These are phyloP conservation scores for Rhabdornis inornatus DNA, from an alignment of 2,113 vertebrate species.

Conservation along the genomic window DNA sequence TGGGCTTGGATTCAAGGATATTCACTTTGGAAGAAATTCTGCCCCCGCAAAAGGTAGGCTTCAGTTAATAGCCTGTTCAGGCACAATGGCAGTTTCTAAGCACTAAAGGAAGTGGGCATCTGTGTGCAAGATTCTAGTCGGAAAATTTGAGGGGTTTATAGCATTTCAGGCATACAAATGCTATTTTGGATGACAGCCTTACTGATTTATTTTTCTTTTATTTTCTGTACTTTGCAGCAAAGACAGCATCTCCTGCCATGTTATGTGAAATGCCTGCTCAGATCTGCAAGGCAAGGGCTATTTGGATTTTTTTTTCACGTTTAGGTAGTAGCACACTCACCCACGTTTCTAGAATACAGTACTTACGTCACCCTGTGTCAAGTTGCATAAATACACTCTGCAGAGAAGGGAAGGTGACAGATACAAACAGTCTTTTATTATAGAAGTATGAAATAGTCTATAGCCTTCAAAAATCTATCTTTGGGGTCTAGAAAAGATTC, in stretches of 20 bases:
- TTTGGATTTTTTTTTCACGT: not conserved
- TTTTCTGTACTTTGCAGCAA: not conserved
- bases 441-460: not conserved
- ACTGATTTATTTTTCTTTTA: not conserved
- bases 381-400: not conserved
- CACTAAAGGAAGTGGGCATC: not conserved
- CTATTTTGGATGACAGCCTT: not conserved
- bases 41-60: accelerated
- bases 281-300: not conserved
- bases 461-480: not conserved
- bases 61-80: not conserved
- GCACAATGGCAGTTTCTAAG: not conserved
- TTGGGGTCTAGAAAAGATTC: not conserved
- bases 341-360: not conserved
- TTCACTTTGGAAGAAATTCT: not conserved
- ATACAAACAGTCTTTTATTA: not conserved
- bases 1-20: not conserved
- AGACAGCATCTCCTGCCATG: not conserved
- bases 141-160: not conserved
- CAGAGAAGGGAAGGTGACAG: not conserved
- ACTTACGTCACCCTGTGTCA: not conserved
- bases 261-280: not conserved
- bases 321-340: not conserved
- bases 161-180: not conserved
- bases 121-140: not conserved